Base-by-base conservation (phyloP, 2,797 vertebrate species). In the Chrosomus eos region DNA sequence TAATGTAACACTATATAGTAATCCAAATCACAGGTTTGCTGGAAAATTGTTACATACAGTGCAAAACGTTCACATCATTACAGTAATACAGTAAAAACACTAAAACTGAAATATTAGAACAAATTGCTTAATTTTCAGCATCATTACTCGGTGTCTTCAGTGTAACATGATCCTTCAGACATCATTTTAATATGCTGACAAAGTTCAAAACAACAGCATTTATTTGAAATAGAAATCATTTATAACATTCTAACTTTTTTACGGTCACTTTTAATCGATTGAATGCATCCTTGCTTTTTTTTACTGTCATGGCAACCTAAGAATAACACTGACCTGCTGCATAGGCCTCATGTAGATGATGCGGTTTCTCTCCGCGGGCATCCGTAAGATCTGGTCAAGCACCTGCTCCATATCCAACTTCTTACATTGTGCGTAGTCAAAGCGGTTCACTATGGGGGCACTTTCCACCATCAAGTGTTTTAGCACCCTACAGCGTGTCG, bases 341-440 rank as follows among this genome's bases (percentile, higher is more conserved):
- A 99, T 99, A 4, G 98, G 98, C 2, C 98, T 97, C 90, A 99
- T 96, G 91, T 99, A 99, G 88, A 99, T 97, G 88, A 99, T 99
- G 23, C 98, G 96, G 90, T 99, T 99, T 92, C 98, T 96, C 89
- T 99, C 98, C 0, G 98, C 97, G 31, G 98, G 98, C 95, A 98
- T 98, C 83, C 96, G 95, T 38, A 99, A 94, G 77, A 99, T 98
- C 92, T 99, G 98, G 92, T 99, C 98, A 84, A 99, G 93, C n/a
- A 99, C 96, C 90, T 99, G 98, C 82, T 98, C 97, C 96, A 99
- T 99, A 90, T 99, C 97, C 87, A 99, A 93, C 90, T 99, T 99
- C 92, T 98, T 99, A 93, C 98, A 99, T 82, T 99, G 98, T 40
- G 98, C 98, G 33, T 97, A 99, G 92, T 99, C 98, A 79, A 99